Evolutionary conservation across 2,797 vertebrate species (phyloP), one percentile per base, ranked within the genome.

Genomic region (Poliocrania exsul): DNA sequence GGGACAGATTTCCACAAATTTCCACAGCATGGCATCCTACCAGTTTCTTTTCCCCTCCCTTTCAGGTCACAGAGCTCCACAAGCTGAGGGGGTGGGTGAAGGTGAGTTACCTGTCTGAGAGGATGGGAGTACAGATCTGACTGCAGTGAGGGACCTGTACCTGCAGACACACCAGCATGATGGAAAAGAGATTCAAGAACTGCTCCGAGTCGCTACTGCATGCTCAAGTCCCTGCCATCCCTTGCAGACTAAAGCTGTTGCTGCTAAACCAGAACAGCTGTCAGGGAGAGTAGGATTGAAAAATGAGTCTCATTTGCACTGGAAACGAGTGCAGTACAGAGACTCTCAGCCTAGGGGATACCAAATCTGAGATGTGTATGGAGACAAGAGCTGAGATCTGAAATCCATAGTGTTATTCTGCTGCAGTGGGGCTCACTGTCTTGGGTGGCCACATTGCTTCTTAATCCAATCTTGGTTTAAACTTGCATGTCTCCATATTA

Each of bases 31-130:
- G 28, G 57, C 15, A 86, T 74, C 19, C 29, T 62, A 40, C 18
- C 5, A 16, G 16, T 7, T 77, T 7, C 12, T 83, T n/a, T 50
- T 24, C 21, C 11, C 26, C 18, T 53, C 14, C 44, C 16, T 17
- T 56, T 79, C 44, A 74, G 23, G 16, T 51, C 37, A 57, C 1
- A 13, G 46, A 79, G 9, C 28, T 46, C 4, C 0, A 5, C 50
- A 71, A 60, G 44, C 8, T 0, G 0, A 61, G 57, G 14, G 53
- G 38, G 40, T 21, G 4, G 10, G 16, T 0, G 4, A 78, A 28
- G 29, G 13, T 17, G 50, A 37, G 31, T n/a, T 47, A 38, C 4
- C 14, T n/a, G 13, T 44, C 24, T 0, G 0, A 64, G 28, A 6
- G 2, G 19, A 44, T 33, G 25, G 44, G 15, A 25, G 8, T 1